A percentile compares a stretch with the other conserved stretches of the same genome.
Evolutionary conservation across 1,140 invertebrate genomes (phyloP).

Genomic region (Micrasema longulum): DNA sequence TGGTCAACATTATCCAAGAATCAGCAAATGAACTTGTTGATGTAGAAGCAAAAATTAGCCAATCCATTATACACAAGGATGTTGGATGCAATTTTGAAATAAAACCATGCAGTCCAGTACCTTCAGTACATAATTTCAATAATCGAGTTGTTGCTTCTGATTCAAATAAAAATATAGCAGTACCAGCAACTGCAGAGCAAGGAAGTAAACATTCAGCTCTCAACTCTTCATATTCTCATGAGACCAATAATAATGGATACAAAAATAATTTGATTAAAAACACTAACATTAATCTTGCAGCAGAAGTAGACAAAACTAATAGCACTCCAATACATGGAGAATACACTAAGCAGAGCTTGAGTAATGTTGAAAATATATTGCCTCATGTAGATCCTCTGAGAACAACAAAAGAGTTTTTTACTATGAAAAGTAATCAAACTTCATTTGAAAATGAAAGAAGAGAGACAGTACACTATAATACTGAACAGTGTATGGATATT

Average conservation of each 20-base stretch:
- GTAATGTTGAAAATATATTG: neutral
- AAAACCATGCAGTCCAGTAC: conserved; percentile 64
- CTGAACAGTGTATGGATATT: too few species aligned
- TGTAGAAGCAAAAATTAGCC: conserved; percentile 68
- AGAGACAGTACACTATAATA: conserved; percentile 17
- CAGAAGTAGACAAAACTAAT: neutral
- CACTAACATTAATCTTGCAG: neutral
- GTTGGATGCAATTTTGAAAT: conserved; percentile 69
- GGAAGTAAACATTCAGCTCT: neutral
- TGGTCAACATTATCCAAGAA: conserved; percentile 45
- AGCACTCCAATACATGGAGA: neutral
- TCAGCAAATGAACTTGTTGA: conserved; percentile 57
- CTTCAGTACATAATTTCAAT: neutral
- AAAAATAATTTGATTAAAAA: neutral
- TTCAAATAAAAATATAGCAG: too few species aligned
- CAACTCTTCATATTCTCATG: neutral
- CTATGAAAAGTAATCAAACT: neutral
- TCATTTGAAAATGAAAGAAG: conserved; percentile 15
- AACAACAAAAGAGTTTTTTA: neutral
- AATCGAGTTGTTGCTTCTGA: neutral
- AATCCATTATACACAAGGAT: conserved; percentile 68
- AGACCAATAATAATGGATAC: neutral
- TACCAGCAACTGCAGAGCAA: too few species aligned
- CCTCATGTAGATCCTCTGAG: neutral
- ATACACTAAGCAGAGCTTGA: neutral